Percentiles rank a stretch among this genome's conserved stretches.
Evolutionary conservation across 2,113 vertebrate species (phyloP).

Genomic region (Petrocephalus zakoni): DNA sequence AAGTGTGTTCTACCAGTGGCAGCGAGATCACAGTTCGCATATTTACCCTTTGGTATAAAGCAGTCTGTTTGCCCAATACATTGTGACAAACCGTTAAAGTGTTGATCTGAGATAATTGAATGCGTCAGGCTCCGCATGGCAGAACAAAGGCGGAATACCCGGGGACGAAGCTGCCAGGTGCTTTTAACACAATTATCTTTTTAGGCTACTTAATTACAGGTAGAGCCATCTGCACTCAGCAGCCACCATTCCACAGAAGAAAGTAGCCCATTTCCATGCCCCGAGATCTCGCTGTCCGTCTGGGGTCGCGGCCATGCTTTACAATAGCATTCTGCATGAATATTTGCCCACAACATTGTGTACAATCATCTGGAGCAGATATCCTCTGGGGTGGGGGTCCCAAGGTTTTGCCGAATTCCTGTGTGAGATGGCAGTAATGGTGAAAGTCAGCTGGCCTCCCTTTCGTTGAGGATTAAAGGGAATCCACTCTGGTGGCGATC

Average conservation of each 20-base stretch:
- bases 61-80: slow-evolving; percentile 26
- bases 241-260: slow-evolving; percentile 30
- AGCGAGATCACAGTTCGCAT: slow-evolving; percentile 13
- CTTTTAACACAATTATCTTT: slow-evolving; percentile 40
- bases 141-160: slow-evolving; percentile 23
- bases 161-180: slow-evolving; percentile 24
- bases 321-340: slow-evolving; percentile 7
- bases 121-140: slow-evolving; percentile 24
- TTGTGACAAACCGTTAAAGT: slow-evolving; percentile 24
- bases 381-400: not conserved
- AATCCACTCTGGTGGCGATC: not conserved
- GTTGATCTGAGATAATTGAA: slow-evolving; percentile 32
- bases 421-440: not conserved
- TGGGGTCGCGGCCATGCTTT: not conserved
- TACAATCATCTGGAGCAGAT: slow-evolving; percentile 20
- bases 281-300: slow-evolving; percentile 15
- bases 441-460: not conserved
- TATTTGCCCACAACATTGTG: not conserved
- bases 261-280: slow-evolving; percentile 21
- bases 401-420: not conserved
- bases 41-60: slow-evolving; percentile 14
- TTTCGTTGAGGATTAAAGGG: not conserved
- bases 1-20: not conserved
- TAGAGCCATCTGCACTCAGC: slow-evolving; percentile 29
- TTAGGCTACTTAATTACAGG: slow-evolving; percentile 42